Evolutionary conservation across 2,888 invertebrate species (phyloP).

Genomic region (Harmothoe impar): DNA sequence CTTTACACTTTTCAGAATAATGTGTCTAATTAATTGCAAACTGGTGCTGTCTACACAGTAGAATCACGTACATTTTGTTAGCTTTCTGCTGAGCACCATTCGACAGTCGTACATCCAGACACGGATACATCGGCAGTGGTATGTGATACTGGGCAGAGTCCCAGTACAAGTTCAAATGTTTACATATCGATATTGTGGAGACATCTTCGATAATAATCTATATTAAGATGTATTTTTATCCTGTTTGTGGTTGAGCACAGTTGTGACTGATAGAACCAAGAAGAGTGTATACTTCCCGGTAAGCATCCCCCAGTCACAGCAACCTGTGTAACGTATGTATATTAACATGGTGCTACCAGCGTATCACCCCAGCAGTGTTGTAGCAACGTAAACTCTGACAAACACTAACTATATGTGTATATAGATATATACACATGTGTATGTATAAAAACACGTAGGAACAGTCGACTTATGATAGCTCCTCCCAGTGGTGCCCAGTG

Average conservation of each 20-base stretch:
- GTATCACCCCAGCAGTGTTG: background rate
- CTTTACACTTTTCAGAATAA: background rate
- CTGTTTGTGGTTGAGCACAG: background rate
- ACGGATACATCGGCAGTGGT: background rate
- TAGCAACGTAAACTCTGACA: background rate
- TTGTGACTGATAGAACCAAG: background rate
- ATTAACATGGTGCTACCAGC: background rate
- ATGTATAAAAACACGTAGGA: background rate
- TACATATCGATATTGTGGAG: conserved; percentile 8
- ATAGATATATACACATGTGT: background rate
- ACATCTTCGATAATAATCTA: background rate
- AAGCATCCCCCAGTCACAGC: background rate
- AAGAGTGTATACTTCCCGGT: background rate
- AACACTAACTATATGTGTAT: background rate
- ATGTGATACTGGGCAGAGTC: background rate
- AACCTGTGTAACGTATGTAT: background rate
- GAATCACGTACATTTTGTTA: conserved; percentile 7
- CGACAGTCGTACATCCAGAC: background rate
- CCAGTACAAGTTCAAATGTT: background rate
- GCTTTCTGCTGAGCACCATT: background rate
- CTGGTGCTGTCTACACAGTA: conserved; percentile 1
- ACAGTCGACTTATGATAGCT: background rate
- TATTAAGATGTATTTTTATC: background rate
- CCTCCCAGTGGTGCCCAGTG: background rate
- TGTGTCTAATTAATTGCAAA: background rate